Percentiles rank a stretch among this genome's conserved stretches.
phyloP scores from a whole-genome alignment of 2,113 vertebrate genomes.

The Hoplias malabaricus region DNA sequence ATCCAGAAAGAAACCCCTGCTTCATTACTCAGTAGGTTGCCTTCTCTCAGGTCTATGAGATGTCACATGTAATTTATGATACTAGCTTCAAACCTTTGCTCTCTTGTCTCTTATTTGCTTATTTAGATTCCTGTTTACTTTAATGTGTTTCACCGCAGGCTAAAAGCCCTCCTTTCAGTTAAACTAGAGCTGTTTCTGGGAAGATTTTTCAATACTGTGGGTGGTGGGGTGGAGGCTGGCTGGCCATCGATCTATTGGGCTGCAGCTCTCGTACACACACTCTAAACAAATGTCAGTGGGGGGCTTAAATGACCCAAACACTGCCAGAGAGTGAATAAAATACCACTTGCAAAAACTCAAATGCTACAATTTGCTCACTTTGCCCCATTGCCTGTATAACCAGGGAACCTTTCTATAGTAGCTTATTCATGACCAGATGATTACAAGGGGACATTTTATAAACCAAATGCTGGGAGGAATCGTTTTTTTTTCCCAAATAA shows the following conservation, averaged over 20 bases:
- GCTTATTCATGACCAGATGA: not conserved
- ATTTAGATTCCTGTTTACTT: not conserved
- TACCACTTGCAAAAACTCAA: constrained; percentile 21
- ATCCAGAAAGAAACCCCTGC: constrained; percentile 67
- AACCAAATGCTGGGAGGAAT: not conserved
- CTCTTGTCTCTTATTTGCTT: not conserved
- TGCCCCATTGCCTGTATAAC: constrained; percentile 4
- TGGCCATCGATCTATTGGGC: constrained; percentile 37
- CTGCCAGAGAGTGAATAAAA: constrained; percentile 23
- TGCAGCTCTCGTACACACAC: constrained; percentile 20
- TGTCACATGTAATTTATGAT: not conserved
- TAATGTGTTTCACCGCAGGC: not conserved
- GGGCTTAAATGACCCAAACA: constrained; percentile 44
- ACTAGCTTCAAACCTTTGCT: not conserved
- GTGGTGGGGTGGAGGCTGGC: not conserved
- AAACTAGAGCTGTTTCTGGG: not conserved
- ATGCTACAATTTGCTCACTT: constrained; percentile 41
- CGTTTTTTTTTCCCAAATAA: not conserved
- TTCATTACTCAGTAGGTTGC: constrained; percentile 83
- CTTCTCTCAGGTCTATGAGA: not conserved
- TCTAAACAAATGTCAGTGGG: constrained; percentile 45
- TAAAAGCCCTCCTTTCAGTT: not conserved
- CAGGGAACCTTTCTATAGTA: constrained; percentile 6
- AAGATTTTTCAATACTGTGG: not conserved
- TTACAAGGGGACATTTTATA: not conserved